These are phyloP conservation scores for Microctonus hyperodae DNA, from an alignment of 2,888 invertebrate species.

Conservation along the genomic window DNA sequence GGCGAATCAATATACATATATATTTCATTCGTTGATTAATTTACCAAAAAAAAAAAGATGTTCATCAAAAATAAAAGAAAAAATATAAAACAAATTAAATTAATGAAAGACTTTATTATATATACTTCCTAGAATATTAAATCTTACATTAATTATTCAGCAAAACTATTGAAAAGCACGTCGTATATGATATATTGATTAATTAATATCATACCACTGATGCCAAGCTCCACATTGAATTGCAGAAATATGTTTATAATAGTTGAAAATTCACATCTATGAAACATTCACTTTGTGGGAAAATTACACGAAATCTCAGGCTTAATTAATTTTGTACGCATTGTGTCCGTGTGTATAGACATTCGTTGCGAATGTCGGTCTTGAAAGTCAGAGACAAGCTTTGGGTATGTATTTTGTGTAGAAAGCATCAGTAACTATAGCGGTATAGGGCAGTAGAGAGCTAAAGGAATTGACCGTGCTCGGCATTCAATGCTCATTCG, in stretches of 20 bases:
- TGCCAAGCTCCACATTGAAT: not conserved
- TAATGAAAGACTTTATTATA: not conserved
- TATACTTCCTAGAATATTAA: not conserved
- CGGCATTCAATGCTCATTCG: conserved; percentile 42
- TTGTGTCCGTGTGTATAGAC: not conserved
- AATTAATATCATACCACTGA: not conserved
- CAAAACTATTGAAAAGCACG: not conserved
- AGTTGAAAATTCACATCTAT: not conserved
- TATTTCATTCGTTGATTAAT: not conserved
- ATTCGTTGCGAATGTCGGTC: not conserved
- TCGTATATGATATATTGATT: not conserved
- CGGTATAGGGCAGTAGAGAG: not conserved
- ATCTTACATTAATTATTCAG: not conserved
- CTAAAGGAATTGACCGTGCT: conserved; percentile 28
- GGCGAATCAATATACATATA: no score
- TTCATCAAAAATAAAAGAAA: not conserved
- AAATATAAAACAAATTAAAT: not conserved
- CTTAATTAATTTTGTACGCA: not conserved
- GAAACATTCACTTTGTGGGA: not conserved
- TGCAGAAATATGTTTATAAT: not conserved
- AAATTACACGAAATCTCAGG: not conserved
- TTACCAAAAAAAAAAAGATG: no score
- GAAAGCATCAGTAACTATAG: not conserved
- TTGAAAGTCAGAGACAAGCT: conserved; percentile 4
- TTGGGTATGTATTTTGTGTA: not conserved